Base-by-base conservation (phyloP, 2,888 invertebrate genomes). In the Isotomurus palustris region DNA sequence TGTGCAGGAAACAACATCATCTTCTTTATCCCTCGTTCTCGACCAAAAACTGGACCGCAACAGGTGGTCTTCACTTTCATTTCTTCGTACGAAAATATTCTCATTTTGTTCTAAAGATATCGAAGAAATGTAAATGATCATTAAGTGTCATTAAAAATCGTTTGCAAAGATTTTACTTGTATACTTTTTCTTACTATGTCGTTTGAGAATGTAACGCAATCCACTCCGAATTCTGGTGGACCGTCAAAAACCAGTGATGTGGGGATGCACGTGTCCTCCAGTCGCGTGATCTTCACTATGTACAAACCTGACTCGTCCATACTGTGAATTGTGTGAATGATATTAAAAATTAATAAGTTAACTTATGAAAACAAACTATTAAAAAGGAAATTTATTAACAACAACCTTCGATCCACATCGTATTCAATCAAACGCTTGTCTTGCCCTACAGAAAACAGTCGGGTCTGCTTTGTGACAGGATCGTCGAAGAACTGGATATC, bases 341-440 rank as follows among this genome's bases (percentile, higher is more conserved):
- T 40, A 40, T 40, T n/a, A 17, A 17, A 10, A 32, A 14, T 32
- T 32, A 14, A 14, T 32, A 8, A 32, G 32, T 14, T 32, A 10
- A 40, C 10, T 40, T 40, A 44, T 21, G 6, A 44, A 40, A 17
- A 17, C 40, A 10, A 32, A 32, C 14, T 32, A 32, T 32, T 32
- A 32, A 32, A 8, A 14, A 10, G 8, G 8, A 32, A 8, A 40
- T 17, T 40, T 12, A 40, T 12, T 10, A 44, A 14, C n/a, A 17
- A 22, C 6, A 21, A 76, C 75, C 80, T 81, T 22, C 72, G 71
- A 1, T 74, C 76, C 12, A 83, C 73, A 63, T 82, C 80, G 62
- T 84, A 84, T 71, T 83, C 82, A 12, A 82, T 78, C 72, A 84
- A 74, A 32, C 78, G 74, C 36, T 80, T 75, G 72, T 86, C 86